phyloP scores from a whole-genome alignment of 2,888 invertebrate genomes.

The Coleophora flavipennella region DNA sequence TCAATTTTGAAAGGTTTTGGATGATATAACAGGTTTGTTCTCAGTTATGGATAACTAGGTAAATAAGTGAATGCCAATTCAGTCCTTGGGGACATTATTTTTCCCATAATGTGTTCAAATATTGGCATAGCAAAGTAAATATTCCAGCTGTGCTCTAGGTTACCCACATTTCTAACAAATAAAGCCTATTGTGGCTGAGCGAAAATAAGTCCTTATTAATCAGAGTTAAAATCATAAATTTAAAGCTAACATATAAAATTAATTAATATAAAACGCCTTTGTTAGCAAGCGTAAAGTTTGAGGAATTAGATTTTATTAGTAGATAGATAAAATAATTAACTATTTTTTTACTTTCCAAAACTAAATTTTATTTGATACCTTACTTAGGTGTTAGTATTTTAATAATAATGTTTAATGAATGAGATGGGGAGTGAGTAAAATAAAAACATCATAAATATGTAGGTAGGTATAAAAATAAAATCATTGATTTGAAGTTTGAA shows the following conservation, averaged over 20 bases:
- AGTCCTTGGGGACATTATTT: conserved; percentile 23
- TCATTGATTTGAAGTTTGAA: conserved; percentile 46
- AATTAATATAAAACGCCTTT: conserved; percentile 26
- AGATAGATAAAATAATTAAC: conserved; percentile 13
- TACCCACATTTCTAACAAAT: conserved; percentile 28
- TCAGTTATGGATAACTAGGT: conserved; percentile 3
- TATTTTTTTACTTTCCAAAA: conserved; percentile 1
- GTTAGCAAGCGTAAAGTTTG: conserved; percentile 43
- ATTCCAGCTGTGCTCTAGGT: conserved; percentile 25
- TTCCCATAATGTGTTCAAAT: conserved; percentile 48
- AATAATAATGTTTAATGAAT: conserved; percentile 26
- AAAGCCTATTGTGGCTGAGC: conserved; percentile 29
- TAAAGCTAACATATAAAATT: not conserved
- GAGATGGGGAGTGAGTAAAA: conserved; percentile 28
- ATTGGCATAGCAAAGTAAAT: conserved; percentile 43
- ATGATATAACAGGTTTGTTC: not conserved
- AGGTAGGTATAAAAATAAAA: conserved; percentile 15
- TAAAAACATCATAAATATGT: conserved; percentile 14
- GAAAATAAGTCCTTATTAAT: conserved; percentile 12
- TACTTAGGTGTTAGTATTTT: too few species aligned
- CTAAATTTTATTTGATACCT: conserved; percentile 9
- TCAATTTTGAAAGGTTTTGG: conserved; percentile 19
- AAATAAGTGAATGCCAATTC: conserved; percentile 22
- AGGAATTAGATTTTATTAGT: conserved; percentile 24
- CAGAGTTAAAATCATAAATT: conserved; percentile 11